Conservation (phyloP, 2,888 invertebrate genomes). For the Sialis fuliginosa region DNA sequence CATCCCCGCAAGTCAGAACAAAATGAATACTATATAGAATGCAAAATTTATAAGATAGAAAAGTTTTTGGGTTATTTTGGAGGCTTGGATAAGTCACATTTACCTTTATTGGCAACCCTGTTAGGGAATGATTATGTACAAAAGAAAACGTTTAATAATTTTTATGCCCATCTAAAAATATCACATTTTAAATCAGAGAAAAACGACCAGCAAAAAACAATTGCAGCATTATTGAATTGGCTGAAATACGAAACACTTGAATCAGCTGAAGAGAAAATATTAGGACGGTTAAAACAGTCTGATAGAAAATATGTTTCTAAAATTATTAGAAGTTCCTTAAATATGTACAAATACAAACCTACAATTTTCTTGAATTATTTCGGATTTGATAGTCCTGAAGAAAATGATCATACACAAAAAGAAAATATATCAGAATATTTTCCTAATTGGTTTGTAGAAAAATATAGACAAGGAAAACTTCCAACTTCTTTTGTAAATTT, state of each 20-base stretch:
- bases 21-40: constrained; percentile 31
- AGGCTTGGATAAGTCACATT: constrained; percentile 41
- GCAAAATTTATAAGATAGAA: constrained; percentile 55
- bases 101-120: constrained; percentile 67
- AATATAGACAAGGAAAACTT: constrained; percentile 38
- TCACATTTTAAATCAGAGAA: constrained; percentile 30
- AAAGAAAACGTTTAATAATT: constrained; percentile 43
- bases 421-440: constrained; percentile 13
- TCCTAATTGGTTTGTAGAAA: constrained; percentile 47
- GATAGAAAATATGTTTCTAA: constrained; percentile 32
- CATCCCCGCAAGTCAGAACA: constrained; percentile 17
- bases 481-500: constrained; percentile 53
- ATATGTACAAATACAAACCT: constrained; percentile 40
- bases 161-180: constrained; percentile 46
- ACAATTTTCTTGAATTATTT: constrained; percentile 43
- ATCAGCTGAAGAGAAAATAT: constrained; percentile 46
- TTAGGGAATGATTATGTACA: constrained; percentile 83
- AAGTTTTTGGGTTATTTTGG: constrained; percentile 47
- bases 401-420: constrained; percentile 6
- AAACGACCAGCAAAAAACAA: constrained; percentile 45
- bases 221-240: constrained; percentile 59
- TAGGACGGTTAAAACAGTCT: constrained; percentile 38
- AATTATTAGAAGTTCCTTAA: constrained; percentile 42
- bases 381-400: constrained; percentile 14
- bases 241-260: constrained; percentile 50